Percentiles rank a stretch among this genome's conserved stretches.
phyloP scores from a whole-genome alignment of 2,113 vertebrate genomes.

The Corythornis madagascariensis region DNA sequence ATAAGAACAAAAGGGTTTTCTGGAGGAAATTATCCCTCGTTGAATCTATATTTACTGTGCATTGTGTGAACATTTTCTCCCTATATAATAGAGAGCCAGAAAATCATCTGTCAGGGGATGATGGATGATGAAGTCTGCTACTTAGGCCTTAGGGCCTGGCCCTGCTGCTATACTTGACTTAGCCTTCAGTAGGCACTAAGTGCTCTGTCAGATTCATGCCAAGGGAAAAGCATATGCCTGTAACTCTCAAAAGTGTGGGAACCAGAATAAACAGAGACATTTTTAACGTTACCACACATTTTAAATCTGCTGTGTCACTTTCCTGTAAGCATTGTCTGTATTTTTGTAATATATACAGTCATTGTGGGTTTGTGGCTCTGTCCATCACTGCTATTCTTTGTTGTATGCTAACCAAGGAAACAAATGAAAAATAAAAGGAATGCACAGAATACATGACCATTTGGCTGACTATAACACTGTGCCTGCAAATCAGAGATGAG shows the following conservation, averaged over 20 bases:
- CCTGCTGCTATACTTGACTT: constrained; percentile 73
- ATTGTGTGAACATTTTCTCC: not conserved
- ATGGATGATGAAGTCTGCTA: constrained; percentile 73
- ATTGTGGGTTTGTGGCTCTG: constrained; percentile 63
- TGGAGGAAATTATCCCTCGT: not conserved
- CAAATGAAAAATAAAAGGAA: constrained; percentile 58
- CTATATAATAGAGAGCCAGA: not conserved
- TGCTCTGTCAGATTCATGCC: constrained; percentile 82
- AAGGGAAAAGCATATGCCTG: constrained; percentile 80
- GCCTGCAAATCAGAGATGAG: not conserved
- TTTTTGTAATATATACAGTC: constrained; percentile 41
- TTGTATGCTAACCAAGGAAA: constrained; percentile 39
- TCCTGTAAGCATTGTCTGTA: constrained; percentile 39
- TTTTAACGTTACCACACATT: constrained; percentile 71
- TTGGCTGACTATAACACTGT: not conserved
- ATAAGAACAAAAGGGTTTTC: not conserved
- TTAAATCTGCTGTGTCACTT: constrained; percentile 66
- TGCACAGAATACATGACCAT: not conserved
- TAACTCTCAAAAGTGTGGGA: constrained; percentile 77
- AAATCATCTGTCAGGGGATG: constrained; percentile 70
- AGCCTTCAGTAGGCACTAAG: constrained; percentile 78
- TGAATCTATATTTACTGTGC: not conserved
- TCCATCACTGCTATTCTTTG: constrained; percentile 36
- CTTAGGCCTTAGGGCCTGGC: constrained; percentile 76
- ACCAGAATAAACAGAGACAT: constrained; percentile 76